Base-by-base conservation (phyloP, 2,113 vertebrate species). In the Syrrhaptes paradoxus region DNA sequence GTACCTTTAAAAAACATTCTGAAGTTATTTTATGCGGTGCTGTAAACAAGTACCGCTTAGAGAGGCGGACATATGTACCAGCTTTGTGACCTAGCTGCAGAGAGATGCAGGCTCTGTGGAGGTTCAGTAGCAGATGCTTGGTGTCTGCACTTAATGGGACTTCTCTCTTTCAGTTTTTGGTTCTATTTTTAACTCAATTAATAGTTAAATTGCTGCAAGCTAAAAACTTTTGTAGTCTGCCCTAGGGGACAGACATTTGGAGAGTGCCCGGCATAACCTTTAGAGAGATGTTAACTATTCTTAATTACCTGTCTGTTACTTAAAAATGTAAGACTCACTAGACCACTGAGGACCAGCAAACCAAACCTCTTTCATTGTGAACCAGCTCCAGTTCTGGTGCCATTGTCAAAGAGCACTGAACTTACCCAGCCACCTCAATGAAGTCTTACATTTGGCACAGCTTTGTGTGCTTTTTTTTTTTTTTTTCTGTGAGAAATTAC, bases 301-400 rank as follows among this genome's bases (percentile, higher is more conserved):
- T 52, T 67, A 65, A 74, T 85, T 68, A 31, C 52, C 57, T 79
- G 57, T 6, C 74, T 89, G 29, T 51, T 75, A 62, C 34, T 46
- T 81, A 38, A 58, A 68, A 73, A 28, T 0, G 0, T 17, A 4
- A 45, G 32, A 7, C 13, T 55, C 0, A 0, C n/a, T 28, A 31
- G 63, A 22, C 2, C 26, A 7, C 43, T 31, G 48, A 26, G 70
- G 63, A 10, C 22, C 58, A 12, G 58, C 0, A 1, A 51, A 17
- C 13, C 67, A 76, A 52, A 67, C 41, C 22, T 45, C 38, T 31
- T 38, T 7, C 24, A 17, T 7, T 6, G 15, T 38, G 62, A 59
- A 11, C 26, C 45, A 59, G 25, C 38, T 68, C 38, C 32, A 19
- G 7, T 14, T 52, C 16, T 11, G 18, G 38, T 21, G 22, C 34